phyloP scores from a whole-genome alignment of 1,140 invertebrate genomes.

The Drosophila asahinai region DNA sequence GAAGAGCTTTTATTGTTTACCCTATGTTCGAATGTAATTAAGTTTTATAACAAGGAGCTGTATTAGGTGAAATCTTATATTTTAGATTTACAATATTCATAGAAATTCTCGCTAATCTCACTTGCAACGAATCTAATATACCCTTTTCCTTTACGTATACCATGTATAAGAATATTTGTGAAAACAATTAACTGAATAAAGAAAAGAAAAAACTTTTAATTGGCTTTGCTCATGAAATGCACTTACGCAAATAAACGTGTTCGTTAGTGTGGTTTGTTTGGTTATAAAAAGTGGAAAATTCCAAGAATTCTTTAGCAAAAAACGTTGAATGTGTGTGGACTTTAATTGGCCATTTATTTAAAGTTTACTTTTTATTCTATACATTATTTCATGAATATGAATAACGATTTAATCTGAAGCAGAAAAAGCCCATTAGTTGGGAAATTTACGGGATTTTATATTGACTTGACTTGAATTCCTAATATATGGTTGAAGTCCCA shows the following conservation, averaged over 20 bases:
- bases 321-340: neutral
- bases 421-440: neutral
- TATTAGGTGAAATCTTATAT: too few species aligned
- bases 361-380: too few species aligned
- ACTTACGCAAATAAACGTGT: neutral
- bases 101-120: neutral
- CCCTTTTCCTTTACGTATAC: neutral
- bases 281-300: too few species aligned
- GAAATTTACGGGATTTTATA: neutral
- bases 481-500: neutral
- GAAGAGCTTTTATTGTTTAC: neutral
- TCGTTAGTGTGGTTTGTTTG: neutral
- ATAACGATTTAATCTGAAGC: neutral
- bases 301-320: too few species aligned
- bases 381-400: too few species aligned
- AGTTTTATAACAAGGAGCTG: too few species aligned
- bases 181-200: conserved; percentile 10
- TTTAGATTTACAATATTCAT: neutral
- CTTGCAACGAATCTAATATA: neutral
- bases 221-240: neutral
- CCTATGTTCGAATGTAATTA: neutral
- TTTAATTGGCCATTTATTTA: neutral
- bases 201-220: neutral
- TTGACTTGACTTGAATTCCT: neutral
- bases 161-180: neutral